Evolutionary conservation across 2,113 vertebrate species (phyloP).

Genomic region (Parus major): DNA sequence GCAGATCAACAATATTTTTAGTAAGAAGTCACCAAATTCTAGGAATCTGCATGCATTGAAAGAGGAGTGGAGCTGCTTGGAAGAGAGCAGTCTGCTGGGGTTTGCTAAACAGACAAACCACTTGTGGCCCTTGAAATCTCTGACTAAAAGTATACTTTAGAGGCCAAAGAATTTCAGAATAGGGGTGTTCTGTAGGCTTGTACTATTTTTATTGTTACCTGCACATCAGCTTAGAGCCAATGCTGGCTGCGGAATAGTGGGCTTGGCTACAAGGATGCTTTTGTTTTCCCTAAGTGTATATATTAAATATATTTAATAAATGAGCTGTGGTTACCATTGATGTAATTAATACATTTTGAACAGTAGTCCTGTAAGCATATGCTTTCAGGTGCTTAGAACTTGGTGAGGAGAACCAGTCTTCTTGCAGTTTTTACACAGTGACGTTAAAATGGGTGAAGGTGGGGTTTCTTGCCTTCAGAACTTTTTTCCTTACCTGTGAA

Average conservation of each 20-base stretch:
- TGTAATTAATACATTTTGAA: neutral
- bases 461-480: neutral
- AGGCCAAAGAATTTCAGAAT: neutral
- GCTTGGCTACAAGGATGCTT: neutral
- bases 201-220: neutral
- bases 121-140: neutral
- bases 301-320: neutral
- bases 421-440: neutral
- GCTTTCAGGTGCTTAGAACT: neutral
- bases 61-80: neutral
- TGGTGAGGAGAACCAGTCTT: neutral
- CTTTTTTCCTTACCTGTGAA: neutral
- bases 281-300: neutral
- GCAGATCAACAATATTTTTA: neutral
- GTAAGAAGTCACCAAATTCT: neutral
- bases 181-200: neutral
- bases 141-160: neutral
- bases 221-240: fast-evolving
- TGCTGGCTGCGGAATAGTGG: neutral
- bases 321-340: neutral
- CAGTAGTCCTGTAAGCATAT: fast-evolving
- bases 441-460: neutral
- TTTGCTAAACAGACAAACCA: neutral
- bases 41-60: neutral
- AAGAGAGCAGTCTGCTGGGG: neutral